Evolutionary conservation across 2,113 vertebrate genomes (phyloP).

Genomic region (Oostethus manadensis): DNA sequence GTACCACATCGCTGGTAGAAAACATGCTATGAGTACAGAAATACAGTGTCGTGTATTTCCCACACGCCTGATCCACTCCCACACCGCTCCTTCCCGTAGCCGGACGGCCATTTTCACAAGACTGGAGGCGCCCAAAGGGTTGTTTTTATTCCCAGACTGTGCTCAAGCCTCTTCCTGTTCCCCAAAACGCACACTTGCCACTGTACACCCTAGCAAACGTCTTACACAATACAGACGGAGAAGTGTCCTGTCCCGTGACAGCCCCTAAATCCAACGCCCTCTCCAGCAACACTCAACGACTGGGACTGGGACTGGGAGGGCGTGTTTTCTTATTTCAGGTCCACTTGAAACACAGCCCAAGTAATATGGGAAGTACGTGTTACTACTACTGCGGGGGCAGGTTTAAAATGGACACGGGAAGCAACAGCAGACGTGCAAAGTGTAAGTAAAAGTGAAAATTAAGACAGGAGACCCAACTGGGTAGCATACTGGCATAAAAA

Average conservation of each 20-base stretch:
- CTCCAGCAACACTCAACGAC: not conserved
- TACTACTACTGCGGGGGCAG: too few relatives aligned
- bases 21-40: constrained; percentile 18
- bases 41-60: not conserved
- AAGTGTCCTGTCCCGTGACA: constrained; percentile 10
- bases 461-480: too few relatives aligned
- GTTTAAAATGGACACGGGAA: too few relatives aligned
- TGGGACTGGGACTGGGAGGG: not conserved
- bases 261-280: not conserved
- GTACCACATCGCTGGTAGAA: constrained; percentile 14
- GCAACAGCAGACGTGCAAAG: too few relatives aligned
- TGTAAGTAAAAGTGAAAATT: too few relatives aligned
- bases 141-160: too few relatives aligned
- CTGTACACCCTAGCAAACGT: not conserved
- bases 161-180: not conserved
- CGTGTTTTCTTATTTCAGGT: not conserved
- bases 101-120: too few relatives aligned
- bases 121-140: too few relatives aligned
- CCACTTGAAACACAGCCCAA: not conserved
- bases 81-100: not conserved
- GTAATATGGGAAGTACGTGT: too few relatives aligned
- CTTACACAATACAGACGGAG: constrained; percentile 34
- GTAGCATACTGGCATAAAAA: too few relatives aligned
- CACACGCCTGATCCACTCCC: constrained; percentile 1
- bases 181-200: not conserved